Evolutionary conservation across 2,888 invertebrate species (phyloP).

Genomic region (Ophion obscuratus): DNA sequence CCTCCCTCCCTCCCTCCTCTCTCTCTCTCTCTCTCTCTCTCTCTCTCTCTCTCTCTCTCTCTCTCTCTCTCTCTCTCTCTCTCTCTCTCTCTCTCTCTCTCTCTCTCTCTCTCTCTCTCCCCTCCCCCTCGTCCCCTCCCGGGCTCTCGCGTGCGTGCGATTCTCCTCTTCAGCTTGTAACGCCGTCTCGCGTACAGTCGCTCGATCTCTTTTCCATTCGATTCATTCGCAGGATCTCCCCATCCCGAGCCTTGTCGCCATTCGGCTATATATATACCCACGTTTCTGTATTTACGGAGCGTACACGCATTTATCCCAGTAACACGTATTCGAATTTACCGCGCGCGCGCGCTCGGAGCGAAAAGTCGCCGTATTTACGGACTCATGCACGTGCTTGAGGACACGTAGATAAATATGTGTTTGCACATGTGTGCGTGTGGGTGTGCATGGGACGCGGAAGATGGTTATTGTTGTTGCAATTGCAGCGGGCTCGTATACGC

Average conservation of each 20-base stretch:
- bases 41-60: constrained; percentile 4
- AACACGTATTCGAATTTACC: constrained; percentile 48
- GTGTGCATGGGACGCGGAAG: constrained; percentile 11
- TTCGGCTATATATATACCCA: constrained; percentile 24
- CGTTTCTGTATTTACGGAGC: neutral
- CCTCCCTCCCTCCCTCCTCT: constrained; percentile 43
- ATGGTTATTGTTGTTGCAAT: constrained; percentile 59
- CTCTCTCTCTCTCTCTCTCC: constrained; percentile 37
- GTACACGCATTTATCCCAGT: constrained; percentile 31
- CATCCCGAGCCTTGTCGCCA: constrained; percentile 33
- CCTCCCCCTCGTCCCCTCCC: constrained; percentile 48
- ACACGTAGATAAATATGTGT: constrained; percentile 7
- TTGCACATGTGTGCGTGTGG: neutral
- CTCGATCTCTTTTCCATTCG: constrained; percentile 49
- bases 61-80: constrained; percentile 40
- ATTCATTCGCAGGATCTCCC: constrained; percentile 39
- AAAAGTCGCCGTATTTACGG: constrained; percentile 23
- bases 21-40: constrained; percentile 23
- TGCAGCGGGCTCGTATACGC: constrained; percentile 3
- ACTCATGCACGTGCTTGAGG: constrained; percentile 15
- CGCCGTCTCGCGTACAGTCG: constrained; percentile 34
- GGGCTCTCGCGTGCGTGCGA: constrained; percentile 25
- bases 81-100: neutral
- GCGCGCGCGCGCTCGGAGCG: constrained; percentile 10
- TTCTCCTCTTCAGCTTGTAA: constrained; percentile 35